These are phyloP conservation scores for Meteorus sp. DNA, from an alignment of 1,140 invertebrate species.

Conservation along the genomic window DNA sequence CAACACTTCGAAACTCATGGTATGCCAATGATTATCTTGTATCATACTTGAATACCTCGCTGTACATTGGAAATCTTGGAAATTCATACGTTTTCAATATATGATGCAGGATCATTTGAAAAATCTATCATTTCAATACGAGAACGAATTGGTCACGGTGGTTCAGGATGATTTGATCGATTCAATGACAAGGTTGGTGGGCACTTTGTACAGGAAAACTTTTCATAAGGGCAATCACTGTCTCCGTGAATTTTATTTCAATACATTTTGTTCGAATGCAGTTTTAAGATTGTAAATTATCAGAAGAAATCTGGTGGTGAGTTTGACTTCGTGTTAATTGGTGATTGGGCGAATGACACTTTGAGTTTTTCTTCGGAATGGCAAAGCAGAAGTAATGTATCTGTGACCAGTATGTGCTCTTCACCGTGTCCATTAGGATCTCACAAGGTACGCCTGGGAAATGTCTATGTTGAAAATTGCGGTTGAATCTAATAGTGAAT, in stretches of 20 bases:
- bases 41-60: no score
- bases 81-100: no score
- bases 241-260: no score
- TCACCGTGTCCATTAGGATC: constrained; percentile 68
- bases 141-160: no score
- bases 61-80: background rate
- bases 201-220: no score
- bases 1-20: no score
- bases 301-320: constrained; percentile 64
- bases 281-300: constrained; percentile 86
- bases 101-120: constrained; percentile 68
- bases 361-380: constrained; percentile 59
- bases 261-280: constrained; percentile 40
- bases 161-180: no score
- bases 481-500: no score
- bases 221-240: no score
- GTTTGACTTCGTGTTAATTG: constrained; percentile 72
- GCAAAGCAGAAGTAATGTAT: constrained; percentile 42
- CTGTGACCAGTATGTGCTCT: constrained; percentile 68
- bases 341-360: constrained; percentile 68
- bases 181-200: constrained; percentile 76
- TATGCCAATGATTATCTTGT: no score
- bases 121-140: constrained; percentile 81
- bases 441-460: constrained; percentile 66
- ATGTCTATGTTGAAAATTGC: no score